These are phyloP conservation scores for Forbesichthys agassizii DNA, from an alignment of 2,113 vertebrate species.

Conservation along the genomic window DNA sequence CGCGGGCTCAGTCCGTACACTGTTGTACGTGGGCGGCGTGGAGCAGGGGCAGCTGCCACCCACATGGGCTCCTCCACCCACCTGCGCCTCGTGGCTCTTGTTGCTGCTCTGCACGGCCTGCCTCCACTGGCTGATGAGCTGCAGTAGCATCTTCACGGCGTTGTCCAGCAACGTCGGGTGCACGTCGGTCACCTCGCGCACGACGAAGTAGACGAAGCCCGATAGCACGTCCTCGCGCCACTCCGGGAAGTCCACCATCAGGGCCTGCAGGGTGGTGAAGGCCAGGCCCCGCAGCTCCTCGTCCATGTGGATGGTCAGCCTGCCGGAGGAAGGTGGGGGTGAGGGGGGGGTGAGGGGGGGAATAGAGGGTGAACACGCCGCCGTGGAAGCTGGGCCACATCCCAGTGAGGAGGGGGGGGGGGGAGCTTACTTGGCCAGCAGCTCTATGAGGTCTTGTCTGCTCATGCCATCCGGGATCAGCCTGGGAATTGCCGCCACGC, in stretches of 20 bases:
- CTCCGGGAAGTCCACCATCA: slow-evolving; percentile 97
- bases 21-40: too few species aligned
- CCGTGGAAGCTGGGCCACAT: too few species aligned
- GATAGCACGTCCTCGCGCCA: slow-evolving; percentile 98
- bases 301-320: slow-evolving; percentile 98
- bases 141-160: slow-evolving; percentile 96
- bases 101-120: slow-evolving; percentile 92
- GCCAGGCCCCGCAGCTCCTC: slow-evolving; percentile 96
- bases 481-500: slow-evolving; percentile 96
- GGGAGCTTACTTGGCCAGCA: slow-evolving; percentile 88
- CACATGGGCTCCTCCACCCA: slow-evolving; percentile 50
- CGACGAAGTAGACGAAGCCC: slow-evolving; percentile 95
- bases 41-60: not conserved
- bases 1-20: too few species aligned
- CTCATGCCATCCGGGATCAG: slow-evolving; percentile 98
- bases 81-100: slow-evolving; percentile 88
- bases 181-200: slow-evolving; percentile 94
- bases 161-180: slow-evolving; percentile 96
- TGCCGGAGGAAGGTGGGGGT: slow-evolving; percentile 73
- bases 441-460: slow-evolving; percentile 95
- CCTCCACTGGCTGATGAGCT: slow-evolving; percentile 96
- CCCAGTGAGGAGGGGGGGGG: not conserved
- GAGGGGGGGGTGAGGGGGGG: not conserved
- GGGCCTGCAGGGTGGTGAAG: slow-evolving; percentile 95
- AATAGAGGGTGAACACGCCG: too few species aligned